Conservation (phyloP, 64 coral and sea anemone genomes). For the Cladopsammia gracilis region DNA sequence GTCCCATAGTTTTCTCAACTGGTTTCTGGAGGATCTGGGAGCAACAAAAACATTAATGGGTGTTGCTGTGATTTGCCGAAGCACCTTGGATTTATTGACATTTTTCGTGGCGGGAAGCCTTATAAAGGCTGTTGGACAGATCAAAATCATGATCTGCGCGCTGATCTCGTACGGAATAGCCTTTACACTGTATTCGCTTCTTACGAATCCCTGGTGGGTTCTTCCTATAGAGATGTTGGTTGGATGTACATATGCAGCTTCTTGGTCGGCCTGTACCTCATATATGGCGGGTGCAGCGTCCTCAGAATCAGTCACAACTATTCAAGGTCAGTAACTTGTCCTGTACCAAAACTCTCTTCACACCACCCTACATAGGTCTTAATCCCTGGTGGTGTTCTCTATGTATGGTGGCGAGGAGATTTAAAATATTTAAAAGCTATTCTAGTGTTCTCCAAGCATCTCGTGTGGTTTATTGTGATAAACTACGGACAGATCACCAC, state of each 20-base stretch:
- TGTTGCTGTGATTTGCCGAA: constrained; percentile 82
- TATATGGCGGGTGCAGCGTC: constrained; percentile 95
- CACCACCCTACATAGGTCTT: too few species aligned
- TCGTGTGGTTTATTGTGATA: too few species aligned
- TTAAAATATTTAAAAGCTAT: too few species aligned
- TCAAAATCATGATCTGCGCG: constrained; percentile 85
- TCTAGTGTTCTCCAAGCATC: too few species aligned
- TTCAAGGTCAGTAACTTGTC: constrained; percentile 86
- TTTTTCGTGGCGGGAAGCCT: constrained; percentile 92
- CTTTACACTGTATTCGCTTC: constrained; percentile 83
- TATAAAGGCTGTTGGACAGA: constrained; percentile 93
- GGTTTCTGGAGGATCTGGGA: constrained; percentile 98
- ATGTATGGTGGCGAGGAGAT: too few species aligned
- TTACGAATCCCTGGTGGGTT: constrained; percentile 91
- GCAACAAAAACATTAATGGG: constrained; percentile 97
- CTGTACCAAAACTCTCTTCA: too few species aligned
- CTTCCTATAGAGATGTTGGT: constrained; percentile 88
- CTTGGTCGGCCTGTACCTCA: constrained; percentile 97
- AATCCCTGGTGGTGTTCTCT: too few species aligned
- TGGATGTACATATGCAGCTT: constrained; percentile 90
- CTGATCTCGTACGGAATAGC: constrained; percentile 90
- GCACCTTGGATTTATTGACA: constrained; percentile 82
- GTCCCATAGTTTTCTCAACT: constrained; percentile 95
- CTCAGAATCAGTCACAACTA: constrained; percentile 90
- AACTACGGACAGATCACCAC: too few species aligned